A percentile compares a stretch with the other conserved stretches of the same genome.
phyloP scores from a whole-genome alignment of 2,888 invertebrate species.

The Conops quadrifasciatus region DNA sequence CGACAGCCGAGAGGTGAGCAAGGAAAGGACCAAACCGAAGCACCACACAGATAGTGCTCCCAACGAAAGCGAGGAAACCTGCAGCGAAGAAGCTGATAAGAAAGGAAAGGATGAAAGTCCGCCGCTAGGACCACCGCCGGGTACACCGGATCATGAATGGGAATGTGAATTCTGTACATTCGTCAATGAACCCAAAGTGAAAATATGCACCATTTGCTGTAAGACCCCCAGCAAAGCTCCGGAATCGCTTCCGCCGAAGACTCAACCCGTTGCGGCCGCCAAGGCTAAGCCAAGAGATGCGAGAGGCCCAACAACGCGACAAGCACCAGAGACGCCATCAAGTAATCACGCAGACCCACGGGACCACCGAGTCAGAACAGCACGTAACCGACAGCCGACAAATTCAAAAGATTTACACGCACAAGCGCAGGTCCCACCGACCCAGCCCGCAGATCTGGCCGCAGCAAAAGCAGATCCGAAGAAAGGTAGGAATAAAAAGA shows the following conservation, averaged over 20 bases:
- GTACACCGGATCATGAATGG: constrained; percentile 74
- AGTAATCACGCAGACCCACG: too few species aligned
- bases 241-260: constrained; percentile 48
- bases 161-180: constrained; percentile 91
- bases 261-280: constrained; percentile 10
- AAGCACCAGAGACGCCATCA: constrained; percentile 27
- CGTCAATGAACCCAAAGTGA: constrained; percentile 80
- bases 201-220: constrained; percentile 86
- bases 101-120: constrained; percentile 47
- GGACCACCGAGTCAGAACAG: constrained; percentile 26
- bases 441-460: constrained; percentile 52
- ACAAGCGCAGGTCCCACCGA: constrained; percentile 27
- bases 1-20: not conserved
- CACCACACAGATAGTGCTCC: constrained; percentile 1
- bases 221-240: constrained; percentile 73
- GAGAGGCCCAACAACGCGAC: constrained; percentile 4
- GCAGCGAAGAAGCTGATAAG: constrained; percentile 36
- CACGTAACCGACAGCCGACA: not conserved
- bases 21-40: not conserved
- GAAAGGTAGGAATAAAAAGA: constrained; percentile 76
- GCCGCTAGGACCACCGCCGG: constrained; percentile 65
- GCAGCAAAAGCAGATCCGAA: constrained; percentile 66
- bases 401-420: constrained; percentile 34
- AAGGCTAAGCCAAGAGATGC: constrained; percentile 35
- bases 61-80: constrained; percentile 44